Conservation (phyloP, 2,888 invertebrate species). For the Cybosia mesomella region DNA sequence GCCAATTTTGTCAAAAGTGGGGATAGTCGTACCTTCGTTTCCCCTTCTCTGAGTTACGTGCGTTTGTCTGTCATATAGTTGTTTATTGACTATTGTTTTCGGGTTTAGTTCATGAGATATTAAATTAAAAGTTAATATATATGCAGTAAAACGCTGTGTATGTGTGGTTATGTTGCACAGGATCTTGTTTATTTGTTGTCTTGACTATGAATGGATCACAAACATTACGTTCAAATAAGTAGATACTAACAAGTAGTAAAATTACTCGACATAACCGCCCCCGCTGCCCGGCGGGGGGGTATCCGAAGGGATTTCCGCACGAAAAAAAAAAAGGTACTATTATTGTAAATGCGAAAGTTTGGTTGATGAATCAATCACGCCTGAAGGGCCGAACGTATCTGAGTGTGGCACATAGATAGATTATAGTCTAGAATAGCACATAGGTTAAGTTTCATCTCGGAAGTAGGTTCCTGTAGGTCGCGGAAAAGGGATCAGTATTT, state of each 20-base stretch:
- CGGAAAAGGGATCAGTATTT: too few species aligned
- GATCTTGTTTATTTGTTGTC: constrained; percentile 15
- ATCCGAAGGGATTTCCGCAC: too few species aligned
- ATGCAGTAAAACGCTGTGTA: constrained; percentile 14
- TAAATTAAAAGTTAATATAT: constrained; percentile 38
- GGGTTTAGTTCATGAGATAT: constrained; percentile 52
- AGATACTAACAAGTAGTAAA: too few species aligned
- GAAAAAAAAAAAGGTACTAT: neutral
- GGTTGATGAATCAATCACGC: too few species aligned
- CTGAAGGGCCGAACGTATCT: neutral
- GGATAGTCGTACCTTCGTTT: constrained; percentile 22
- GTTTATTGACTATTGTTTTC: constrained; percentile 74
- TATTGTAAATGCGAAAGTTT: neutral
- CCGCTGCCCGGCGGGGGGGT: too few species aligned
- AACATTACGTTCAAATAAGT: neutral
- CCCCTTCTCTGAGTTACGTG: constrained; percentile 58
- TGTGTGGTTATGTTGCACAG: constrained; percentile 7
- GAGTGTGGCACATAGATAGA: too few species aligned
- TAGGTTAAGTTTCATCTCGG: too few species aligned
- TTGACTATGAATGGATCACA: constrained; percentile 5
- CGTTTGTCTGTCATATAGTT: constrained; percentile 70
- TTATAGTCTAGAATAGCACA: too few species aligned
- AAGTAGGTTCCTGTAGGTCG: too few species aligned
- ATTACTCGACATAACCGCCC: too few species aligned
- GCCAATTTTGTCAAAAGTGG: neutral